Conservation (phyloP, 2,797 vertebrate genomes). For the Pteronotus mesoamericanus region DNA sequence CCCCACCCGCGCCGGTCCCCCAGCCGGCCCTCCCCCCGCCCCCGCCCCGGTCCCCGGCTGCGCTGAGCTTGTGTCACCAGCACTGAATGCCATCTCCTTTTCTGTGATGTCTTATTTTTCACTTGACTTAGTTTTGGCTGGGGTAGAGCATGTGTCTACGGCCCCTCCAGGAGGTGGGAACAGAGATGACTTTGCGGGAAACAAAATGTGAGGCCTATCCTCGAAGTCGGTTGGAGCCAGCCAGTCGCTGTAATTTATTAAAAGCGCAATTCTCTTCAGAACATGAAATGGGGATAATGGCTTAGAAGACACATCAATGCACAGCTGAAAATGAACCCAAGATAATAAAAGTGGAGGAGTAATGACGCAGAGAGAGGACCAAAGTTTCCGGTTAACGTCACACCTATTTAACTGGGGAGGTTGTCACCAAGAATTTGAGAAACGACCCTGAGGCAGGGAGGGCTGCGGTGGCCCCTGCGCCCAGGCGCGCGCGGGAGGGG, state of each 20-base stretch:
- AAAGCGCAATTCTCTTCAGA: constrained; percentile 30
- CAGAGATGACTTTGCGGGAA: constrained; percentile 26
- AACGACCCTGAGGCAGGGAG: neutral
- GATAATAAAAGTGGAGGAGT: constrained; percentile 7
- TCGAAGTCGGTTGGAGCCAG: constrained; percentile 18
- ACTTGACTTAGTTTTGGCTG: neutral
- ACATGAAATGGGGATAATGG: constrained; percentile 42
- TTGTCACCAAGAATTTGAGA: neutral
- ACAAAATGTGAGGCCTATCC: neutral
- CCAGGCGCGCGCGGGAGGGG: neutral
- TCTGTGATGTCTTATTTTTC: neutral
- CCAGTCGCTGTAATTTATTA: constrained; percentile 10
- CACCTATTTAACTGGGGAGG: neutral
- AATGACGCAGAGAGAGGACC: neutral
- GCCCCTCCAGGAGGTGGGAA: neutral
- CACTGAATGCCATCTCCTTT: neutral
- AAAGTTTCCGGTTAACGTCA: neutral
- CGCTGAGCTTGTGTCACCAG: neutral
- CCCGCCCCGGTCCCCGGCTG: rapidly evolving
- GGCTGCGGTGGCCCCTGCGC: neutral
- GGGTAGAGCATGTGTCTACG: neutral
- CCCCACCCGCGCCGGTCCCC: rapidly evolving
- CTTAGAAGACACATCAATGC: constrained; percentile 6
- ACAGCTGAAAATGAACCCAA: neutral
- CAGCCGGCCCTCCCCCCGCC: too few species aligned